A percentile compares a stretch with the other conserved stretches of the same genome.
These are phyloP conservation scores for Paragorgia papillata DNA, from an alignment of 92 coral and sea anemone genomes.

Conservation along the genomic window DNA sequence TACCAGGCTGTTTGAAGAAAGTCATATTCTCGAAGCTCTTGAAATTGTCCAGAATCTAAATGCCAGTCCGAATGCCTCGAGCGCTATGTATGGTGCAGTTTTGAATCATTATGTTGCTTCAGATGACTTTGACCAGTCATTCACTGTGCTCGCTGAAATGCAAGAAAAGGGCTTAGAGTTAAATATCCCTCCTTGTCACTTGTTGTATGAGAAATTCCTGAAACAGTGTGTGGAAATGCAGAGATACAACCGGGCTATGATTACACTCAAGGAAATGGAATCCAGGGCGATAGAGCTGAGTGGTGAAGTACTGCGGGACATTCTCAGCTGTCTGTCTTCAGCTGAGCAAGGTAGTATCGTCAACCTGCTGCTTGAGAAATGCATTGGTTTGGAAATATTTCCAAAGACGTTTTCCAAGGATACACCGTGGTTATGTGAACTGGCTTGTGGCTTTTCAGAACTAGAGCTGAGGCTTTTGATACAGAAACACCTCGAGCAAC, in stretches of 20 bases:
- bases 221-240: constrained; percentile 7
- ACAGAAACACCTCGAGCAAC: neutral
- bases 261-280: neutral
- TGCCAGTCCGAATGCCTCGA: neutral
- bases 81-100: neutral
- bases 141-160: constrained; percentile 24
- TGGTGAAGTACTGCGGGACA: constrained; percentile 13
- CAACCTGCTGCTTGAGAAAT: constrained; percentile 1
- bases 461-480: constrained; percentile 14
- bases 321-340: neutral
- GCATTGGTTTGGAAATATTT: neutral
- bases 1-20: neutral
- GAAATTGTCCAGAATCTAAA: constrained; percentile 32
- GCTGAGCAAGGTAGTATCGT: neutral
- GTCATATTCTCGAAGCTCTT: constrained; percentile 5
- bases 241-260: neutral
- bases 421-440: constrained; percentile 34
- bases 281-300: neutral
- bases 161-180: neutral
- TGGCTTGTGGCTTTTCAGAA: constrained; percentile 13
- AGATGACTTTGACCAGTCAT: constrained; percentile 10
- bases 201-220: constrained; percentile 25
- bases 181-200: neutral
- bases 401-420: constrained; percentile 2
- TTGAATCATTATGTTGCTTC: neutral